Conservation (phyloP, 1,140 invertebrate genomes). For the Anastrepha obliqua region DNA sequence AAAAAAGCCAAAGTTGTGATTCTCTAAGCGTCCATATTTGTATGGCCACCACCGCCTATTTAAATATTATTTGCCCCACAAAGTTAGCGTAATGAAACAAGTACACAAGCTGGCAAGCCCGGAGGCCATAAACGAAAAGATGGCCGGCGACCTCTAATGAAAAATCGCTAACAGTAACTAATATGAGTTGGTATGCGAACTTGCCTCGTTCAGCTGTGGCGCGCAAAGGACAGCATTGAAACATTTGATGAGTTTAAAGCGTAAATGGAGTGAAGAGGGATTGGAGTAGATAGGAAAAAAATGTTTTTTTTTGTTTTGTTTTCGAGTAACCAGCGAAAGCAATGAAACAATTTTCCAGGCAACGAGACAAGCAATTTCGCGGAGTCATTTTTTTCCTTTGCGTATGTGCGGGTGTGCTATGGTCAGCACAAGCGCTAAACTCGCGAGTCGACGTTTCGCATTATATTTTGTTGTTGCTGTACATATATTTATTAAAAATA, state of each 20-base stretch:
- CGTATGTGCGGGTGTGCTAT: not conserved
- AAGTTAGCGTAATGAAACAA: too few relatives aligned
- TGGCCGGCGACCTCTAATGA: not conserved
- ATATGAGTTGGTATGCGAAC: not conserved
- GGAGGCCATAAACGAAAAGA: not conserved
- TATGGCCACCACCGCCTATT: too few relatives aligned
- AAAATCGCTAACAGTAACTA: conserved; percentile 45
- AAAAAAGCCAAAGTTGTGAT: too few relatives aligned
- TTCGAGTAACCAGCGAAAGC: not conserved
- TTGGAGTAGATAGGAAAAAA: not conserved
- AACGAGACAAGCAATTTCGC: not conserved
- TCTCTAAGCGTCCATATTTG: too few relatives aligned
- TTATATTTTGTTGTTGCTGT: not conserved
- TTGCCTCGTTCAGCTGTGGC: not conserved
- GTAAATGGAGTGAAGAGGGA: not conserved
- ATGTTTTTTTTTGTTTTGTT: not conserved
- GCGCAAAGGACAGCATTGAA: conserved; percentile 19
- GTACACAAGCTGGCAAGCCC: too few relatives aligned
- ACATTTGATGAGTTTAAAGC: conserved; percentile 29
- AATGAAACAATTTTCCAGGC: conserved; percentile 6
- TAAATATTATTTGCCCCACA: too few relatives aligned
- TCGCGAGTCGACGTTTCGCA: not conserved
- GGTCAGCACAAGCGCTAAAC: too few relatives aligned
- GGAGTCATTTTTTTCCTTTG: not conserved
- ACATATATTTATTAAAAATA: conserved; percentile 9